A percentile compares a stretch with the other conserved stretches of the same genome.
Conservation (phyloP, 2,113 vertebrate species). For the Panthera tigris region DNA sequence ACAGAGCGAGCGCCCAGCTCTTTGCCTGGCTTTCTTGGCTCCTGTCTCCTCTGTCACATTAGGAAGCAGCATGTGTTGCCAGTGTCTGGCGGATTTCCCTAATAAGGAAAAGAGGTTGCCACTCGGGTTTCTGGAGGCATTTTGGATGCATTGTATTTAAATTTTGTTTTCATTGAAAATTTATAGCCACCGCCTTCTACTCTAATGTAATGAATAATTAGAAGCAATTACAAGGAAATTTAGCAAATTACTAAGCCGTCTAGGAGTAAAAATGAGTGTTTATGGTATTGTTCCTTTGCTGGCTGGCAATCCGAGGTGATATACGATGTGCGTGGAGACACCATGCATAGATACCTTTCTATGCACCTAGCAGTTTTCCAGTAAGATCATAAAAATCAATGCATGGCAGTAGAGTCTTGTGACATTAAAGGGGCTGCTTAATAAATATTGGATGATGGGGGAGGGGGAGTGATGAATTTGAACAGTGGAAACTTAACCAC, state of each 20-base stretch:
- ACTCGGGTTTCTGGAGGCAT: conserved; percentile 46
- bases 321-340: conserved; percentile 41
- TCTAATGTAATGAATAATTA: conserved; percentile 78
- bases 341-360: conserved; percentile 34
- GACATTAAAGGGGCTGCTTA: conserved; percentile 51
- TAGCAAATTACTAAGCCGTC: conserved; percentile 73
- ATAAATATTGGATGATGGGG: conserved; percentile 64
- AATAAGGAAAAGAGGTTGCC: conserved; percentile 57
- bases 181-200: conserved; percentile 58
- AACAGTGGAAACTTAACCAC: conserved; percentile 49
- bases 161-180: conserved; percentile 77
- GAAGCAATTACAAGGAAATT: conserved; percentile 77
- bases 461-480: conserved; percentile 7
- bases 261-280: conserved; percentile 67
- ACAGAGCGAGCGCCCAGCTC: neutral
- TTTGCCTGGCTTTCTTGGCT: neutral
- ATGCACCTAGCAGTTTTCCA: conserved; percentile 45
- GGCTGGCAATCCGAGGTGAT: conserved; percentile 62
- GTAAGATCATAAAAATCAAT: conserved; percentile 67
- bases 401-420: conserved; percentile 45
- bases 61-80: conserved; percentile 48
- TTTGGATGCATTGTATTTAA: conserved; percentile 74
- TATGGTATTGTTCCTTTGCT: conserved; percentile 59
- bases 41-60: conserved; percentile 20
- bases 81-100: conserved; percentile 25